Evolutionary conservation across 2,113 vertebrate genomes (phyloP).

Genomic region (Morone chrysops): DNA sequence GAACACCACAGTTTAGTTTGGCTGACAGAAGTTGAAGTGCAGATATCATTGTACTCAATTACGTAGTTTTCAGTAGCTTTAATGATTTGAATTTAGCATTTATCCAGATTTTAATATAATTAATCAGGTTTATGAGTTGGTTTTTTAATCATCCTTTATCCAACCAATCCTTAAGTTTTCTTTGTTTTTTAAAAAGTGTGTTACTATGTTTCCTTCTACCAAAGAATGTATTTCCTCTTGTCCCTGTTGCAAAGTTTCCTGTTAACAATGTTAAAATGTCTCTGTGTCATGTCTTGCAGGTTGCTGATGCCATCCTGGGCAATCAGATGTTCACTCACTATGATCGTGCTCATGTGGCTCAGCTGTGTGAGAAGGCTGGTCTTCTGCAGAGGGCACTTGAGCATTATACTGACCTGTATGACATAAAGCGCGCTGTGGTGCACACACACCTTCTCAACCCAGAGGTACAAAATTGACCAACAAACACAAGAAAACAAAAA

Average conservation of each 20-base stretch:
- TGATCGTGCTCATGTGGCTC: slow-evolving; percentile 96
- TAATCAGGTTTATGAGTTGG: neutral
- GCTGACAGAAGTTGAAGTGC: too few relatives aligned
- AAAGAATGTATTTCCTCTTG: neutral
- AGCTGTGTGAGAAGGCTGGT: slow-evolving; percentile 98
- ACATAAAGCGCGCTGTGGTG: slow-evolving; percentile 97
- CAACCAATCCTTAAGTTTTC: neutral
- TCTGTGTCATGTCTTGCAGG: slow-evolving; percentile 79
- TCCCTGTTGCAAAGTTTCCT: neutral
- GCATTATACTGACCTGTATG: slow-evolving; percentile 97
- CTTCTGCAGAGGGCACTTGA: slow-evolving; percentile 96
- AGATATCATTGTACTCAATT: neutral
- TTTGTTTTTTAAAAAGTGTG: neutral
- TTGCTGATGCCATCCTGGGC: slow-evolving; percentile 97
- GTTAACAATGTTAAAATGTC: neutral
- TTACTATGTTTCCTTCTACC: neutral
- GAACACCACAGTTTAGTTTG: too few relatives aligned
- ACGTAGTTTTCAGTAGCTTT: neutral
- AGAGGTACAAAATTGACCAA: slow-evolving; percentile 85
- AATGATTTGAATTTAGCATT: neutral
- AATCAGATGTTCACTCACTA: slow-evolving; percentile 99
- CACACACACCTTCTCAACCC: slow-evolving; percentile 99
- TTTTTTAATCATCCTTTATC: neutral
- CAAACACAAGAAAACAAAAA: neutral
- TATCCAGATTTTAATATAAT: neutral